These are phyloP conservation scores for Corythornis cristatus DNA, from an alignment of 2,113 vertebrate species.

Conservation along the genomic window DNA sequence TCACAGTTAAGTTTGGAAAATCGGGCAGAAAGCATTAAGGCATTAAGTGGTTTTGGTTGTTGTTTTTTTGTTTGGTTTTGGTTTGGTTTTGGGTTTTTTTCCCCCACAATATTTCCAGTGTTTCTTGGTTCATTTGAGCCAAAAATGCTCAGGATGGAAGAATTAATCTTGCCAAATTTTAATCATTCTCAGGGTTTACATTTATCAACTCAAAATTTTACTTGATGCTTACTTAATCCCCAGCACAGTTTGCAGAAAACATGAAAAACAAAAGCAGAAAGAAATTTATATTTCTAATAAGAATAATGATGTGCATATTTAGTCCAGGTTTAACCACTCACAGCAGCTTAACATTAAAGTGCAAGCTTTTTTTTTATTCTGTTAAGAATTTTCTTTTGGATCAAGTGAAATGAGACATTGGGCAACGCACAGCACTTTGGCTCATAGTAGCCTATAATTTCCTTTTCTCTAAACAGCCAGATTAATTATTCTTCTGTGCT, in stretches of 20 bases:
- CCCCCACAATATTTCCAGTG: background rate
- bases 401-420: background rate
- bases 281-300: background rate
- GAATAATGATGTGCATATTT: background rate
- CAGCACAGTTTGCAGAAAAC: background rate
- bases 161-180: background rate
- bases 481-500: background rate
- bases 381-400: background rate
- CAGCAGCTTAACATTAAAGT: background rate
- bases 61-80: no score
- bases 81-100: no score
- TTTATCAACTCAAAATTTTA: background rate
- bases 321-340: background rate
- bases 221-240: background rate
- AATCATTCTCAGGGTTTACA: background rate
- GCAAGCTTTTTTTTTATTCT: background rate
- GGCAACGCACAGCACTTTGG: background rate
- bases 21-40: background rate
- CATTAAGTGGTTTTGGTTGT: no score
- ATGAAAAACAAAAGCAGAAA: background rate
- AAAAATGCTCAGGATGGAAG: background rate
- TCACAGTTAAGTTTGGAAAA: background rate
- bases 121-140: background rate
- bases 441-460: background rate
- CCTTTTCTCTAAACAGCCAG: background rate